Evolutionary conservation across 2,113 vertebrate species (phyloP).

Genomic region (Rhinopomastus cyanomelas): DNA sequence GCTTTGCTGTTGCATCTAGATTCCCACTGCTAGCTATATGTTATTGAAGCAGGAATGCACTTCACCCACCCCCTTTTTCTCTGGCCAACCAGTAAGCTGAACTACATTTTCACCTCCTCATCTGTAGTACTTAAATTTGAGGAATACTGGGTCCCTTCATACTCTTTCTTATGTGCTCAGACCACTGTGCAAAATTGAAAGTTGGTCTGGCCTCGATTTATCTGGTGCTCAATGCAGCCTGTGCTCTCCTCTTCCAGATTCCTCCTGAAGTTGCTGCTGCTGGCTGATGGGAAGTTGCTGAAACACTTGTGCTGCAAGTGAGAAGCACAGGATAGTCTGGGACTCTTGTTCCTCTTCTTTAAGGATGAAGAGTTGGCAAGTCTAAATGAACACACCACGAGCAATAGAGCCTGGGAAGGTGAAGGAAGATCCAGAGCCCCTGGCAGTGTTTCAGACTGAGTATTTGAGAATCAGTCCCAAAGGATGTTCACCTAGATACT

Average conservation of each 20-base stretch:
- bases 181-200: background rate
- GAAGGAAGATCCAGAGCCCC: background rate
- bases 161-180: rapidly evolving
- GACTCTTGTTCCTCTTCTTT: background rate
- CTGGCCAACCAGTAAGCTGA: background rate
- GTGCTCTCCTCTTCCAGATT: constrained; percentile 19
- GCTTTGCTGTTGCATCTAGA: background rate
- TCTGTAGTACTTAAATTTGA: background rate
- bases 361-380: background rate
- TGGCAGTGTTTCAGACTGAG: background rate
- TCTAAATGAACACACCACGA: background rate
- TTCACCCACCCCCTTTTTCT: background rate
- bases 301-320: background rate
- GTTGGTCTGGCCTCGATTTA: background rate
- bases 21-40: background rate
- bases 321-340: background rate
- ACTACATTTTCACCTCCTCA: background rate
- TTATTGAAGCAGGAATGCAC: background rate
- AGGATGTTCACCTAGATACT: background rate
- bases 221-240: background rate
- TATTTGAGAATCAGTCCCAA: background rate
- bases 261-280: background rate
- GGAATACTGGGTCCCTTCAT: background rate
- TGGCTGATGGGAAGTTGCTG: background rate
- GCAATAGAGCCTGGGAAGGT: background rate